A percentile compares a stretch with the other conserved stretches of the same genome.
phyloP scores from a whole-genome alignment of 2,113 vertebrate species.

The crab-eating macaque (Macaca fascicularis) region T2T-MFA8v1.1 NC_088375.1:178236501-178237000 shows the following conservation, averaged over 20 bases:
- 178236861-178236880: background rate
- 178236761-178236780: background rate
- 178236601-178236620: background rate
- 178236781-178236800: background rate
- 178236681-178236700: background rate
- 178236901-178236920: background rate
- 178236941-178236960: background rate
- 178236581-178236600: background rate
- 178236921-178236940: background rate
- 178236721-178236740: background rate
- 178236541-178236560: background rate
- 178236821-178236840: background rate
- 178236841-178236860: background rate
- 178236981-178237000: background rate
- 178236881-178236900: background rate
- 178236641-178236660: background rate
- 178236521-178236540: background rate
- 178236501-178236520: background rate
- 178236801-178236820: background rate
- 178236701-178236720: background rate
- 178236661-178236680: background rate
- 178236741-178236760: background rate
- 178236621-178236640: background rate
- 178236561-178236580: background rate
- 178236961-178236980: background rate